Evolutionary conservation across 2,888 invertebrate species (phyloP), one percentile per base, ranked within the genome.

Genomic region (Adelognathus sp.): DNA sequence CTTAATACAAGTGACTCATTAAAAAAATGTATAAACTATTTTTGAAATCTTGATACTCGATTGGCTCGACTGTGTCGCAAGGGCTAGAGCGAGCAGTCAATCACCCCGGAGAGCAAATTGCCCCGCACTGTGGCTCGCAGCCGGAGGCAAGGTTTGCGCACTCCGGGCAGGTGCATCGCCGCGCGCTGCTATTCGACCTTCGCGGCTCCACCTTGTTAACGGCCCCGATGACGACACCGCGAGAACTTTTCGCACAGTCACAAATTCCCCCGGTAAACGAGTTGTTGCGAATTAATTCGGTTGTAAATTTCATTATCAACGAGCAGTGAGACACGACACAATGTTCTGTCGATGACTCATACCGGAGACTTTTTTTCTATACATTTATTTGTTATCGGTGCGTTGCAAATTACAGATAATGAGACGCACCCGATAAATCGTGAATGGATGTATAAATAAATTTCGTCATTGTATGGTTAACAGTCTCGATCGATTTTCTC

Each of bases 151-250:
- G 41, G 50, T 69, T 29, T n/a, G n/a, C n/a, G 36, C 76, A 50
- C 29, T 67, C 58, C 66, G 63, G n/a, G 70, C 76, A 72, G 77
- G 67, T 77, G 77, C 63, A 63, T 21, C 67, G 58, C 44, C n/a
- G n/a, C 63, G 29, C 67, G 58, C 44, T n/a, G n/a, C 63, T 16
- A n/a, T 63, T 39, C 73, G 69, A 70, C 69, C 50, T 69, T 73
- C 56, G 31, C 29, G 21, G n/a, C 33, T 39, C 6, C 61, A 63
- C 46, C 61, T 61, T 66, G 60, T 66, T 41, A 41, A 41, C 11
- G 18, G 52, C 18, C 14, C 31, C 41, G 18, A 63, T 39, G 39
- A 54, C 41, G 58, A 33, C n/a, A n/a, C n/a, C n/a, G 31, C 44
- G 33, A 3, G 24, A 24, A 50, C 21, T 24, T 24, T 24, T 21